phyloP scores from a whole-genome alignment of 2,113 vertebrate genomes.

The Cygnus atratus region DNA sequence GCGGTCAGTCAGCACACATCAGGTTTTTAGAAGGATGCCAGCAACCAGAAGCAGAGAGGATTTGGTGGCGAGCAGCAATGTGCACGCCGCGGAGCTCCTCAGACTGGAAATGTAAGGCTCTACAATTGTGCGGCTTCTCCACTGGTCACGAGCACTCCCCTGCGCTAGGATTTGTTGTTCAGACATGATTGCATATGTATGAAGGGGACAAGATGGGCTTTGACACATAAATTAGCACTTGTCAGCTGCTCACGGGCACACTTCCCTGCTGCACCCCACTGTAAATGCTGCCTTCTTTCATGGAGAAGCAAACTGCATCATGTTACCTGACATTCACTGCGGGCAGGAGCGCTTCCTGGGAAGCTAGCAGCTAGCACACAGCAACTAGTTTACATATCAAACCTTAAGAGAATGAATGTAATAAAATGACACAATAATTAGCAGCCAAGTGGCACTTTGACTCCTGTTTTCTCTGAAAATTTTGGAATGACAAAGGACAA shows the following conservation, averaged over 20 bases:
- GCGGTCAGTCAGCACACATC: rapidly evolving
- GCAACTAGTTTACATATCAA: neutral
- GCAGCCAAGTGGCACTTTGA: constrained; percentile 7
- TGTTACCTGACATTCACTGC: constrained; percentile 3
- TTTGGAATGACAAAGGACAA: constrained; percentile 19
- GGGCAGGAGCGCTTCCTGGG: neutral
- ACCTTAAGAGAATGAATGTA: neutral
- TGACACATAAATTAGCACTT: constrained; percentile 74
- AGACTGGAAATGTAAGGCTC: neutral
- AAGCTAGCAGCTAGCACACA: neutral
- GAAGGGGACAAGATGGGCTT: constrained; percentile 71
- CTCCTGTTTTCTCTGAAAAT: constrained; percentile 7
- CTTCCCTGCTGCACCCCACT: constrained; percentile 51
- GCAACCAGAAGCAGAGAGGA: neutral
- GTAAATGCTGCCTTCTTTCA: constrained; percentile 46
- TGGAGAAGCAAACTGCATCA: neutral
- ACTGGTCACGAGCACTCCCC: neutral
- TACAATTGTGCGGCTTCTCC: neutral
- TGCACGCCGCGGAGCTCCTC: neutral
- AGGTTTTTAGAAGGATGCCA: neutral
- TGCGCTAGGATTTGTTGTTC: neutral
- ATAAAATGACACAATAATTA: constrained; percentile 40
- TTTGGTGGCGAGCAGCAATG: rapidly evolving
- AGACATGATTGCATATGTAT: constrained; percentile 62
- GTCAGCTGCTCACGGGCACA: constrained; percentile 65